These are phyloP conservation scores for Lasioglossum albipes DNA, from an alignment of 1,140 invertebrate species.

Conservation along the genomic window DNA sequence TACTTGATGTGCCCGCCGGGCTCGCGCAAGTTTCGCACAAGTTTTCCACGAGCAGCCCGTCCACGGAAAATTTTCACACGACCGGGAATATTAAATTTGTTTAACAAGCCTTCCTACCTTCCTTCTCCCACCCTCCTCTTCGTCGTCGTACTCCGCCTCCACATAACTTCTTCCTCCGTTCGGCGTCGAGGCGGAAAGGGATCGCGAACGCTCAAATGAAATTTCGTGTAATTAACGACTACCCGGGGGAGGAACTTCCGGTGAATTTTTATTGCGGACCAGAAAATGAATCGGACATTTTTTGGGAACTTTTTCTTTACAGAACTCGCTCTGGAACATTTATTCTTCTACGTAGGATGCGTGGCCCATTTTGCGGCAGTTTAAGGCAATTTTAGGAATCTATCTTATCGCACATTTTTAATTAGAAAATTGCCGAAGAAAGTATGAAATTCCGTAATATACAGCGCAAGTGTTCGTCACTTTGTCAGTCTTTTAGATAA, in stretches of 20 bases:
- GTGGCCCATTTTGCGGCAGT: too few species aligned
- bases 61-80: constrained; percentile 39
- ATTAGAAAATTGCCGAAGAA: too few species aligned
- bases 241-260: constrained; percentile 11
- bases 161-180: constrained; percentile 45
- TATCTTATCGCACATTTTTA: too few species aligned
- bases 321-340: too few species aligned
- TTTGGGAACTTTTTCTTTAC: too few species aligned
- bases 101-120: constrained; percentile 65
- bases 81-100: constrained; percentile 75
- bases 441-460: too few species aligned
- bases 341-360: too few species aligned
- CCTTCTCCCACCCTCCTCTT: too few species aligned
- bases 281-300: not conserved
- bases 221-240: constrained; percentile 68
- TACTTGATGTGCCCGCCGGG: constrained; percentile 77
- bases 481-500: too few species aligned
- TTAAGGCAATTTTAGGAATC: too few species aligned
- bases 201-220: constrained; percentile 67
- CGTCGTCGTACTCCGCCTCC: constrained; percentile 19
- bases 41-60: constrained; percentile 56
- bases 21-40: constrained; percentile 73
- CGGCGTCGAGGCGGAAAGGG: constrained; percentile 7
- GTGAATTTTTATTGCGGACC: constrained; percentile 27
- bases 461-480: too few species aligned